Evolutionary conservation across 2,888 invertebrate genomes (phyloP), one percentile per base, ranked within the genome.

Genomic region (Euzetes globulus): DNA sequence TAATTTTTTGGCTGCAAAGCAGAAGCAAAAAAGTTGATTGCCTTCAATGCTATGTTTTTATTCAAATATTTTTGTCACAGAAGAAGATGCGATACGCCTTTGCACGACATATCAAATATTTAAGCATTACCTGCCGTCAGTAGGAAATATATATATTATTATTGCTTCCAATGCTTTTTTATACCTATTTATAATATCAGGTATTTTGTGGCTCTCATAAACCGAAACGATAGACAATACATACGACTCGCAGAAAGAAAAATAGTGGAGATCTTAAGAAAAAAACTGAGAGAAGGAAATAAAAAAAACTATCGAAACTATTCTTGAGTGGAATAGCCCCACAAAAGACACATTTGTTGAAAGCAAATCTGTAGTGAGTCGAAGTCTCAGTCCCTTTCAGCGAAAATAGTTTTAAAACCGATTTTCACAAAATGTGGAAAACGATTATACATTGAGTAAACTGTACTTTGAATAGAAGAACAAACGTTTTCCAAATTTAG

Each of bases 101-200:
- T 52, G 52, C 52, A 52, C 52, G 52, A 52, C 52, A 52, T 52
- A 52, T 52, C 19, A 52, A 52, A 52, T 52, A 52, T 41, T 13
- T 41, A 41, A 41, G 9, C 41, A 41, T 41, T 41, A 11, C 41
- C 41, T 41, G 9, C 41, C 41, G 41, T 41, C 52, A 52, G 6
- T n/a, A 13, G 19, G n/a, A 11, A 52, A 52, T 52, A 52, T 52
- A 22, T 22, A 22, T 52, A 52, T 52, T 52, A 52, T 52, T 52
- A 52, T 52, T 52, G 11, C 25, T 52, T 41, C 41, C 9, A 41
- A 6, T 52, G 25, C 6, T 25, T 52, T n/a, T 52, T 52, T 52
- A 52, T 52, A 19, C 52, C 6, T n/a, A 19, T 52, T 52, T 25
- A 52, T 52, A 52, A 19, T 22, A 52, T 52, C 19, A 52, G 19